Evolutionary conservation across 2,888 invertebrate genomes (phyloP).

Genomic region (Nebria brevicollis): DNA sequence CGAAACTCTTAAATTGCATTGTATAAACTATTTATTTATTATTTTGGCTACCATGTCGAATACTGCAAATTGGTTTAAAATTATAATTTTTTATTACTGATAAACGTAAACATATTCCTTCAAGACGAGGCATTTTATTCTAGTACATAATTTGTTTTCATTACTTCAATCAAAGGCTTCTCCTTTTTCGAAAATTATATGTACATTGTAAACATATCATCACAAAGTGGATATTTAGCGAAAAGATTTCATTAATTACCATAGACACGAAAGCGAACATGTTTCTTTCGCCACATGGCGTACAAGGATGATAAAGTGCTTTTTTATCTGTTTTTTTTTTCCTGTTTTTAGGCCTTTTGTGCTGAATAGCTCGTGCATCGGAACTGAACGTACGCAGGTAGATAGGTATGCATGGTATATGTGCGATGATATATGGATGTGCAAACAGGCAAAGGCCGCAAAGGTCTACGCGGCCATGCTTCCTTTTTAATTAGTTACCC

Average conservation of each 20-base stretch:
- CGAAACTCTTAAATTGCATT: no score
- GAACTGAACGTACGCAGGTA: not conserved
- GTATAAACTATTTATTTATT: no score
- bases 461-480: not conserved
- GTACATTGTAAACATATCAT: not conserved
- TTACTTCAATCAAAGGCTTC: not conserved
- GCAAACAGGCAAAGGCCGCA: not conserved
- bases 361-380: not conserved
- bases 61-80: not conserved
- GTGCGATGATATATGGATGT: not conserved
- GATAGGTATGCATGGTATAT: not conserved
- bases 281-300: not conserved
- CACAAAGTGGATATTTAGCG: not conserved
- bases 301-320: not conserved
- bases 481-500: constrained; percentile 21
- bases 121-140: not conserved
- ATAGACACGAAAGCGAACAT: not conserved
- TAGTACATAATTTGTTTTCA: not conserved
- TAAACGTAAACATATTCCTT: not conserved
- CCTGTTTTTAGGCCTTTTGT: not conserved
- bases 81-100: not conserved
- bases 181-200: not conserved
- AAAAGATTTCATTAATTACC: not conserved
- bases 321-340: not conserved
- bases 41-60: no score